phyloP scores from a whole-genome alignment of 2,113 vertebrate genomes.

The Barnardius zonarius region DNA sequence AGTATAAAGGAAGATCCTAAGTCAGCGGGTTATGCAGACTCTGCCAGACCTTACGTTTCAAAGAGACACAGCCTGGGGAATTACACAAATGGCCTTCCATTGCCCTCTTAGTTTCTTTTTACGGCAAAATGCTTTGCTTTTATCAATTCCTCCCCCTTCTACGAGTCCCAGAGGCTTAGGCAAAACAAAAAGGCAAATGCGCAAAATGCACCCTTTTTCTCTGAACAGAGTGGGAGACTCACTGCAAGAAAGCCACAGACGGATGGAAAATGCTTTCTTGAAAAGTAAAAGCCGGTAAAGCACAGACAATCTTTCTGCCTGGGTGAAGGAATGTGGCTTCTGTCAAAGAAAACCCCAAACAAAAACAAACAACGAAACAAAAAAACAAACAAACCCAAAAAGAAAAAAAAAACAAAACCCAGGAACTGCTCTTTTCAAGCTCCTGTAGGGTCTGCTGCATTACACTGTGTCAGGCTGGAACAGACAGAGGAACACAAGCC shows the following conservation, averaged over 20 bases:
- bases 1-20: slow-evolving; percentile 69
- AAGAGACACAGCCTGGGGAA: slow-evolving; percentile 81
- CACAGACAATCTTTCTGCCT: slow-evolving; percentile 50
- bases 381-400: not conserved
- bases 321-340: slow-evolving; percentile 66
- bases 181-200: slow-evolving; percentile 71
- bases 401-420: not conserved
- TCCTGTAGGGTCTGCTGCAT: slow-evolving; percentile 48
- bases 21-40: slow-evolving; percentile 70
- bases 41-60: slow-evolving; percentile 76
- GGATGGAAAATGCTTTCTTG: not conserved
- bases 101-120: slow-evolving; percentile 78
- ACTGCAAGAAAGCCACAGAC: not conserved
- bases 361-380: not conserved
- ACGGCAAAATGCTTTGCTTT: slow-evolving; percentile 79
- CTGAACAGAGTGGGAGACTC: slow-evolving; percentile 41
- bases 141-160: slow-evolving; percentile 71
- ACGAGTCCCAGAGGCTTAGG: slow-evolving; percentile 71
- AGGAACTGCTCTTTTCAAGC: slow-evolving; percentile 65
- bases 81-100: slow-evolving; percentile 75
- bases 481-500: not conserved
- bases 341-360: not conserved
- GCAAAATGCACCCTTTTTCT: slow-evolving; percentile 58
- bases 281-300: slow-evolving; percentile 24
- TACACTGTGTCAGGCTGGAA: slow-evolving; percentile 21